Conservation (phyloP, 2,113 vertebrate genomes). For the Corapipo altera region DNA sequence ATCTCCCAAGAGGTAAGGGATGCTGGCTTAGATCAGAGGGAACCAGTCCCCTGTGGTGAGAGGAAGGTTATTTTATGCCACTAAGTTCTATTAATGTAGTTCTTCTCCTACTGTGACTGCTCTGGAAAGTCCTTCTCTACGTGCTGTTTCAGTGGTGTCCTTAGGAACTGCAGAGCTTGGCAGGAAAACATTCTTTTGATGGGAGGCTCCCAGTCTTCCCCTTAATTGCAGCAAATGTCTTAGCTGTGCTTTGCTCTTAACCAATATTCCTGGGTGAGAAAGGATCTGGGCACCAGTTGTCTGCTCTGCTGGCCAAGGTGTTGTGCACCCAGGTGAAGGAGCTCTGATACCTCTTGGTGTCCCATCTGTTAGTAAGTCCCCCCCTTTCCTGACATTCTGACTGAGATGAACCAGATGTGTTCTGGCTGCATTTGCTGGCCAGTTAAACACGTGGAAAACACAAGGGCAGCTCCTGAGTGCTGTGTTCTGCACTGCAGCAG, state of each 20-base stretch:
- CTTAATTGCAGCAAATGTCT: background rate
- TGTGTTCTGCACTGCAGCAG: too few relatives aligned
- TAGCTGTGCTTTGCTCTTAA: background rate
- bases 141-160: background rate
- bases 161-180: background rate
- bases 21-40: background rate
- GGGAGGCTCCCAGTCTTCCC: background rate
- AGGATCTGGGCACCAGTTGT: background rate
- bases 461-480: background rate
- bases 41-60: background rate
- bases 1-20: slow-evolving; percentile 92
- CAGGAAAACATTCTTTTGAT: background rate
- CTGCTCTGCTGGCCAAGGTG: background rate
- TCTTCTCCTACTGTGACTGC: background rate
- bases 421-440: background rate
- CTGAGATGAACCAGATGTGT: background rate
- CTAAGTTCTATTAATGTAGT: accelerated
- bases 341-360: background rate
- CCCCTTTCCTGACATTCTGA: background rate
- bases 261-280: background rate
- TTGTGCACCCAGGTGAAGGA: background rate
- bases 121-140: background rate
- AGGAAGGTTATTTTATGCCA: background rate
- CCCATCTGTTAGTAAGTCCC: background rate
- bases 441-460: background rate